Evolutionary conservation across 1,140 invertebrate genomes (phyloP), one percentile per base, ranked within the genome.

Genomic region (Monochamus saltuarius): DNA sequence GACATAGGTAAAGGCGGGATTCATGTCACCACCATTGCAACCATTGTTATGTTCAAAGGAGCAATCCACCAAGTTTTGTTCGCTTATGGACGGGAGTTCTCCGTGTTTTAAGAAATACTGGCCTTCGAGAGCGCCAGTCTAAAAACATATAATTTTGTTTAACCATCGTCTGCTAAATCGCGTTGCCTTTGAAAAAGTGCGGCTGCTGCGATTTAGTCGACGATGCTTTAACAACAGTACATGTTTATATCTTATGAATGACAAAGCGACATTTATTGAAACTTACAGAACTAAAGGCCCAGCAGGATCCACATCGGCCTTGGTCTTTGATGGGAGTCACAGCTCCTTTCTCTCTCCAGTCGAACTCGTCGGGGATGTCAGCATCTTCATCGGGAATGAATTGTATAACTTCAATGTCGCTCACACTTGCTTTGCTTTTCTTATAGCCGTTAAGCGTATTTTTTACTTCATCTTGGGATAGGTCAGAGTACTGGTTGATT

Each of bases 51-150:
- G 96, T 50, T 84, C 83, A 0, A 71, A 68, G 1, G 94, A 95
- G 74, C 97, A 99, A 81, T 99, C 97, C 19, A 99, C 84, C 42
- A 99, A 80, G 77, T 99, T 98, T 80, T 99, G 96, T 80, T 99
- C 96, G 66, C 93, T 96, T 0, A 99, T 83, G 4, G 93, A 95
- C 6, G 95, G 83, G 11, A 99, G 81, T 60, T 85, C 82, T 45
- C 90, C 89, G 19, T 83, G 87, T 74, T 90, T 87, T 60, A 92
- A n/a, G 78, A 90, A 95, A 76, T 96, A 90, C 77, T 98, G 95
- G 16, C 90, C 96, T 82, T 99, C 97, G 16, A 99, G 78, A 0
- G 96, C 81, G 16, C 96, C 97, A 63, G 94, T 98, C 87, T 92
- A 72, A n/a, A 75, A 75, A 67, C 58, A 29, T 3, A 29, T 6